Conservation (phyloP, 2,888 invertebrate genomes). For the Hipparchia semele region DNA sequence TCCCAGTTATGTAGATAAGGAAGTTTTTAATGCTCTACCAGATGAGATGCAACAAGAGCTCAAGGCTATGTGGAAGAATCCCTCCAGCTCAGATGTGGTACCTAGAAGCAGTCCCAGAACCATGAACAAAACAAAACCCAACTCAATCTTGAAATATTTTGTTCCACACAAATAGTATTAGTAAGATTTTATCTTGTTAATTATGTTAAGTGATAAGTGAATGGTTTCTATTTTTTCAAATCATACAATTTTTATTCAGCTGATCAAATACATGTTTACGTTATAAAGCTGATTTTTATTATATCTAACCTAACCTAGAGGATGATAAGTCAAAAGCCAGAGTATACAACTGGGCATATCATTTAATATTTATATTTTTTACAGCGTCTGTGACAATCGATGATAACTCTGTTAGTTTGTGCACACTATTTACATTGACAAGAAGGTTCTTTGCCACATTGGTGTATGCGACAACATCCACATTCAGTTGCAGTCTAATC, state of each 20-base stretch:
- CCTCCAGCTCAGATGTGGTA: conserved; percentile 68
- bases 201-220: conserved; percentile 80
- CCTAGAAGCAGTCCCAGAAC: conserved; percentile 73
- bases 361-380: conserved; percentile 81
- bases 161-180: conserved; percentile 86
- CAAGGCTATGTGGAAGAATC: conserved; percentile 86
- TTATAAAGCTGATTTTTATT: conserved; percentile 62
- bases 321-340: conserved; percentile 42
- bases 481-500: conserved; percentile 93
- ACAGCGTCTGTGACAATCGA: conserved; percentile 85
- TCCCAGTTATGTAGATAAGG: conserved; percentile 86
- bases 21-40: conserved; percentile 88
- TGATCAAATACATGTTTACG: conserved; percentile 83
- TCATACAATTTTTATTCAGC: conserved; percentile 81
- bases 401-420: conserved; percentile 83
- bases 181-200: conserved; percentile 79
- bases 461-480: conserved; percentile 92
- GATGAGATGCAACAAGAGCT: conserved; percentile 88
- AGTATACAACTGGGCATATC: conserved; percentile 69
- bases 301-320: conserved; percentile 27
- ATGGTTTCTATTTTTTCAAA: conserved; percentile 84
- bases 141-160: conserved; percentile 87
- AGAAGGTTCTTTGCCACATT: conserved; percentile 82
- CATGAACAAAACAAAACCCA: conserved; percentile 82
- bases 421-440: conserved; percentile 81